Evolutionary conservation across 2,113 vertebrate genomes (phyloP), one percentile per base, ranked within the genome.

Genomic region (Gnathonemus echidnorhynchus): DNA sequence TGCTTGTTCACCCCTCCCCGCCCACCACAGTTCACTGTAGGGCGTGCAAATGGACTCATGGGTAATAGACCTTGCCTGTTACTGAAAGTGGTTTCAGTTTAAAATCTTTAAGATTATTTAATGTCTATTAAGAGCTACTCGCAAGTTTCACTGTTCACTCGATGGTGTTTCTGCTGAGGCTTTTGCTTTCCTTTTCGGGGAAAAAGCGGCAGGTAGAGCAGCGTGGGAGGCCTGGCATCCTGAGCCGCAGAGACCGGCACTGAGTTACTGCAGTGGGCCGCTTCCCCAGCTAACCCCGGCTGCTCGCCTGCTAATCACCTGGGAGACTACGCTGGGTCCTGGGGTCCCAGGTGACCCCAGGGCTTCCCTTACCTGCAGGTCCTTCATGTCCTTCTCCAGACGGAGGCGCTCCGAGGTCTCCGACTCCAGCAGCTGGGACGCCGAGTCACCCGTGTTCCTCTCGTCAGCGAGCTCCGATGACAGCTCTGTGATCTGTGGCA

Each of bases 381-480:
- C 98, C 93, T 98, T 98, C 97, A 98, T 98, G 90, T 98, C 98
- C 89, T 98, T 98, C 94, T 99, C 98, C 0, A 97, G 95, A 2
- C 97, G 95, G 24, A 99, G 97, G 91, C 98, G 96, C 94, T 99
- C 98, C 0, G 97, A 96, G 0, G 97, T 98, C 95, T 99, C 98
- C 0, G 96, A 95, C 89, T 99, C 98, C 93, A 99, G 96, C 93
- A 99, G 96, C 95, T 99, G 98, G 86, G 98, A 97, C n/a, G 98
- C 97, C 0, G 98, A 98, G 94, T 99, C 98, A 2, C 98, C 97
- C 0, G 98, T 98, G 95, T 99, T 98, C 0, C 98, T 95, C 94
- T 99, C 98, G 95, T 99, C 98, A 0, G 97, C 96, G 92, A 99
- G 96, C 95, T 99, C 98, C 17, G 98, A 97, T 0, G 97, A 98